Conservation (phyloP, 1,140 invertebrate genomes). For the Brachionus calyciflorus region DNA sequence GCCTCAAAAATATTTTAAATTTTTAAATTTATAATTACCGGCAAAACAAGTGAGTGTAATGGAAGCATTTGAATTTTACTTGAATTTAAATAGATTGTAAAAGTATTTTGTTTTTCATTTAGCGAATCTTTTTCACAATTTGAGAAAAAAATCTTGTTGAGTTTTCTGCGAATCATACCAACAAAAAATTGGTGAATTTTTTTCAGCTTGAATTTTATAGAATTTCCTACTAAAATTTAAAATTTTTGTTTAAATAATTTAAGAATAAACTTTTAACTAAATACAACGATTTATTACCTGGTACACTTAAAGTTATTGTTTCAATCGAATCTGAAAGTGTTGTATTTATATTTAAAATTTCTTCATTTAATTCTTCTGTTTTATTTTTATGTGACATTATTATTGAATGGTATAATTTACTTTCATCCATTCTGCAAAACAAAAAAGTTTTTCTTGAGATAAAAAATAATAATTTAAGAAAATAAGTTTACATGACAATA, state of each 20-base stretch:
- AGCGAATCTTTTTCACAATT: background rate
- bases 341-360: slow-evolving; percentile 9
- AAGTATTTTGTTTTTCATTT: background rate
- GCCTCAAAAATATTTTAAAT: background rate
- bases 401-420: background rate
- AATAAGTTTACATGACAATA: background rate
- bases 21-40: background rate
- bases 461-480: background rate
- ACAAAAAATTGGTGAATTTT: no score
- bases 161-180: background rate
- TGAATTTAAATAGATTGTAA: background rate
- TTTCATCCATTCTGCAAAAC: background rate
- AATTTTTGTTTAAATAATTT: background rate
- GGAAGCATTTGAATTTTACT: slow-evolving; percentile 21
- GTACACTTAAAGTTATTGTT: background rate
- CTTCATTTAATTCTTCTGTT: background rate
- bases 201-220: no score
- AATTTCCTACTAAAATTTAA: background rate
- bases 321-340: background rate
- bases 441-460: background rate
- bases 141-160: background rate
- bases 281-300: no score
- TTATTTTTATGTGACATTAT: slow-evolving; percentile 15
- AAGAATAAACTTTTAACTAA: background rate
- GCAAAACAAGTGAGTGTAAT: background rate